A percentile compares a stretch with the other conserved stretches of the same genome.
Evolutionary conservation across 2,113 vertebrate species (phyloP).

Genomic region (Carassius carassius): DNA sequence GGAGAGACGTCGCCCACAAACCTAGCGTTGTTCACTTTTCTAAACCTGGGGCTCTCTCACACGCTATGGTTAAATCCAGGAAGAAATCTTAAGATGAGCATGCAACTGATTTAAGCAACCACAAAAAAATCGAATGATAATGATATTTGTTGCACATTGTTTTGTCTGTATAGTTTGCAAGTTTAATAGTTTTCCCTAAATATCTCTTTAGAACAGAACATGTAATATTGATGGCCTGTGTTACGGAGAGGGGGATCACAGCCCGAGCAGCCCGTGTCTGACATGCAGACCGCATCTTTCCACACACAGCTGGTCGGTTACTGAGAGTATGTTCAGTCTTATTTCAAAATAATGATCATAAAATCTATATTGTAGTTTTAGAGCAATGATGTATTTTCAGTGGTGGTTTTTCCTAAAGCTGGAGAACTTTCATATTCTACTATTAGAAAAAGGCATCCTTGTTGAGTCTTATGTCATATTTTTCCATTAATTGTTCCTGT

Average conservation of each 20-base stretch:
- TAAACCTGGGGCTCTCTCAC: not conserved
- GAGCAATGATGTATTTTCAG: not conserved
- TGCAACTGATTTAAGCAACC: not conserved
- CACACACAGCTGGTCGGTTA: slow-evolving; percentile 82
- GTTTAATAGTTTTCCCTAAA: not conserved
- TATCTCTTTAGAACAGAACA: slow-evolving; percentile 78
- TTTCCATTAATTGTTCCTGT: not conserved
- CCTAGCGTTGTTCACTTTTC: slow-evolving; percentile 6
- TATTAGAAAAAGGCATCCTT: not conserved
- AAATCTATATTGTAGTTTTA: not conserved
- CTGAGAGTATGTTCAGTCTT: slow-evolving; percentile 77
- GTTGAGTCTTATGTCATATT: not conserved
- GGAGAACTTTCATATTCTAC: not conserved
- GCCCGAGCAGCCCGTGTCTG: slow-evolving; percentile 81
- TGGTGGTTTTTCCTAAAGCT: not conserved
- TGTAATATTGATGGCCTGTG: slow-evolving; percentile 86
- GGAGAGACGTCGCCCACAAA: not conserved
- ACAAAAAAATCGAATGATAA: not conserved
- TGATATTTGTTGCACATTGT: not conserved
- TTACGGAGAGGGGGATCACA: slow-evolving; percentile 79
- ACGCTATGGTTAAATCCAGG: not conserved
- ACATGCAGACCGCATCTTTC: slow-evolving; percentile 82
- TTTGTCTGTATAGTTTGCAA: not conserved
- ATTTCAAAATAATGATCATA: not conserved
- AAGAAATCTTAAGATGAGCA: not conserved